phyloP scores from a whole-genome alignment of 2,888 invertebrate genomes.

The Ormyrus rosae region DNA sequence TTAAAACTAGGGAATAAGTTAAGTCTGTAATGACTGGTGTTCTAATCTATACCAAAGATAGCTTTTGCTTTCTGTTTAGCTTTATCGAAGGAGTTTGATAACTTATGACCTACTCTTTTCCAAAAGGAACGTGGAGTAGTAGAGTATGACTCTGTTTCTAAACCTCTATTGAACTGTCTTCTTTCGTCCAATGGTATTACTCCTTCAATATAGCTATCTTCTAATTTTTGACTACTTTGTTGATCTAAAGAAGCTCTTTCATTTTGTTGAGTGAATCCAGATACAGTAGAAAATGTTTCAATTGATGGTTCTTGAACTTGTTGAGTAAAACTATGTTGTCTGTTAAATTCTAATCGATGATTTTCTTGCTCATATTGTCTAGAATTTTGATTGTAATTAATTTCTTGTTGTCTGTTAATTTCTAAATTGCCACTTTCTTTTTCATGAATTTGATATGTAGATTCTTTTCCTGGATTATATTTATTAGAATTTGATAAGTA shows the following conservation, averaged over 20 bases:
- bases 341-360: slow-evolving; percentile 49
- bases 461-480: slow-evolving; percentile 17
- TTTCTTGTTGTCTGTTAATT: not conserved
- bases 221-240: not conserved
- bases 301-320: slow-evolving; percentile 9
- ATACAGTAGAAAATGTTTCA: not conserved
- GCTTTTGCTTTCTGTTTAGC: slow-evolving; percentile 78
- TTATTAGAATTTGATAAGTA: slow-evolving; percentile 2
- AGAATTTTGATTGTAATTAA: not conserved
- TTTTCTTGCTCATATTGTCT: slow-evolving; percentile 30
- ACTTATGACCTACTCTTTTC: slow-evolving; percentile 78
- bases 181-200: slow-evolving; percentile 54
- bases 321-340: slow-evolving; percentile 48
- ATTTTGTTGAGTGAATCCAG: slow-evolving; percentile 13
- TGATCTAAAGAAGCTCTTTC: not conserved
- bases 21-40: not conserved
- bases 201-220: slow-evolving; percentile 5
- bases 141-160: slow-evolving; percentile 48
- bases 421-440: slow-evolving; percentile 9
- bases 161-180: slow-evolving; percentile 55
- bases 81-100: slow-evolving; percentile 77
- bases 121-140: slow-evolving; percentile 78
- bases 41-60: slow-evolving; percentile 65
- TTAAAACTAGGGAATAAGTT: slow-evolving; percentile 15
- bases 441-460: slow-evolving; percentile 12